Conservation (phyloP, 2,113 vertebrate species). For the Forbesichthys agassizii region DNA sequence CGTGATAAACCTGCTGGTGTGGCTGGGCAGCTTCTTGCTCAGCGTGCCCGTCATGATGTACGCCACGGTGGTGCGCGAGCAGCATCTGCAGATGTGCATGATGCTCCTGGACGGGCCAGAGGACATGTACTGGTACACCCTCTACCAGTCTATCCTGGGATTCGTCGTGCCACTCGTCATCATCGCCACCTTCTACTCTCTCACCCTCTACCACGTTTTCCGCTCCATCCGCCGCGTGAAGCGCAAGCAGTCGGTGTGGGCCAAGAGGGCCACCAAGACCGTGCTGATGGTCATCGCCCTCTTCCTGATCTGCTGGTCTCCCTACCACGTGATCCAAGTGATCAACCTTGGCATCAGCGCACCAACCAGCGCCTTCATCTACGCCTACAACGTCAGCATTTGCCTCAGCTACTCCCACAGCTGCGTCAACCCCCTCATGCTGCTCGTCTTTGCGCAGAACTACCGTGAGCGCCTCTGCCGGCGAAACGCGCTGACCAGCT, state of each 20-base stretch:
- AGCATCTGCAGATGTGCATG: slow-evolving; percentile 74
- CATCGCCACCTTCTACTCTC: slow-evolving; percentile 82
- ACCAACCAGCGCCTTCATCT: slow-evolving; percentile 72
- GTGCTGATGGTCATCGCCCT: slow-evolving; percentile 81
- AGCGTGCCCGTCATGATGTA: slow-evolving; percentile 81
- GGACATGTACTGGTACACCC: slow-evolving; percentile 84
- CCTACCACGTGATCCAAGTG: slow-evolving; percentile 83
- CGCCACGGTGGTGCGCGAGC: slow-evolving; percentile 65
- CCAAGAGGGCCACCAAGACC: slow-evolving; percentile 79
- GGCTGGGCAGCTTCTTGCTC: slow-evolving; percentile 79
- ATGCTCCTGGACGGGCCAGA: slow-evolving; percentile 74
- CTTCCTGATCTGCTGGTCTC: slow-evolving; percentile 81
- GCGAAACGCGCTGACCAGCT: slow-evolving; percentile 39
- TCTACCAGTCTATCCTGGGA: slow-evolving; percentile 81
- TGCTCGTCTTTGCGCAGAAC: slow-evolving; percentile 81
- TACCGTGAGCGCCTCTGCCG: slow-evolving; percentile 79
- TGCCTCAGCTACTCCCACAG: slow-evolving; percentile 84
- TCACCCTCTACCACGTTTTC: slow-evolving; percentile 84
- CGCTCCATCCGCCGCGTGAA: slow-evolving; percentile 79
- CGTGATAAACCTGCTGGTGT: slow-evolving; percentile 78
- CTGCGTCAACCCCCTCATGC: slow-evolving; percentile 83
- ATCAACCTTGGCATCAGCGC: slow-evolving; percentile 76
- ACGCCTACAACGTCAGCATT: slow-evolving; percentile 81
- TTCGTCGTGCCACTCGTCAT: slow-evolving; percentile 81
- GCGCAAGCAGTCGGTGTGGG: slow-evolving; percentile 78